Evolutionary conservation across 2,797 vertebrate species (phyloP).

Genomic region (Cercopithecus petaurista): DNA sequence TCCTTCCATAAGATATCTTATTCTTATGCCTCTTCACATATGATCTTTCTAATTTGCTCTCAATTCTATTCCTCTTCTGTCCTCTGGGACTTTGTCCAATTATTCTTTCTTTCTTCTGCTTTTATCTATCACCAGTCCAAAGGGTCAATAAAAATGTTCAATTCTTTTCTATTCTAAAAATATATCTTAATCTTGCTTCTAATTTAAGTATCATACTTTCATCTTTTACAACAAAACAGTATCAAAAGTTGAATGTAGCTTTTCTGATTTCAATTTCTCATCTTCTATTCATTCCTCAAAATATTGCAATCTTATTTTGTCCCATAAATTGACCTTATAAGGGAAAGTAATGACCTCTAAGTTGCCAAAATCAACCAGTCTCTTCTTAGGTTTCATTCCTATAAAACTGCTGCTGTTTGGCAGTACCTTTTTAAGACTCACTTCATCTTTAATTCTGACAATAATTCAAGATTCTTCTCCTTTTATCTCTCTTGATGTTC

Average conservation of each 20-base stretch:
- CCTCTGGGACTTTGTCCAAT: not conserved
- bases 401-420: not conserved
- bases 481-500: not conserved
- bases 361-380: not conserved
- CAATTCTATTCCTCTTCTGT: not conserved
- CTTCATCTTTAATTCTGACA: not conserved
- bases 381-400: not conserved
- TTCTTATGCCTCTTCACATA: not conserved
- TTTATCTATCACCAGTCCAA: not conserved
- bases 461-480: not conserved
- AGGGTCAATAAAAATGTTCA: not conserved
- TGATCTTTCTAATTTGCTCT: not conserved
- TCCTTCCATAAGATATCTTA: not conserved
- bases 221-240: not conserved
- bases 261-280: conserved; percentile 18
- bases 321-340: not conserved
- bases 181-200: conserved; percentile 15
- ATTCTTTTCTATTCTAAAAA: not conserved
- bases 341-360: not conserved
- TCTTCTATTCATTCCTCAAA: not conserved
- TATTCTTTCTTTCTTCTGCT: conserved; percentile 16
- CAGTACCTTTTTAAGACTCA: not conserved
- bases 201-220: conserved; percentile 21
- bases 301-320: not conserved
- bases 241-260: conserved; percentile 9